Evolutionary conservation across 2,888 invertebrate genomes (phyloP).

Genomic region (Dicyrtomina minuta): DNA sequence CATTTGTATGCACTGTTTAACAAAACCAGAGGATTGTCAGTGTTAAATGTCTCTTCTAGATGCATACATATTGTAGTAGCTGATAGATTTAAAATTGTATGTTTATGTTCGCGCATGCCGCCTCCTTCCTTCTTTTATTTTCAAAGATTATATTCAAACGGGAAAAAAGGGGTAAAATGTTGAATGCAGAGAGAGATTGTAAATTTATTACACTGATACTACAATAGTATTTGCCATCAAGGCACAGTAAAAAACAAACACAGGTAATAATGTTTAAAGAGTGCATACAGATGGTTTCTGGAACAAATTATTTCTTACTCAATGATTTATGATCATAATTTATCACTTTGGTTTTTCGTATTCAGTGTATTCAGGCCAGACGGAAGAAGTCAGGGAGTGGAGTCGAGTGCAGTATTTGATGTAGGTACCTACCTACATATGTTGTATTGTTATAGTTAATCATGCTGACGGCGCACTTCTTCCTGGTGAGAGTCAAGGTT

Average conservation of each 20-base stretch:
- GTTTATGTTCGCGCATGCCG: conserved; percentile 16
- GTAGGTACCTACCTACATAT: no score
- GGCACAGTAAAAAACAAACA: no score
- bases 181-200: no score
- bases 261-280: not conserved
- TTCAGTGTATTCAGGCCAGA: not conserved
- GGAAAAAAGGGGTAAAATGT: not conserved
- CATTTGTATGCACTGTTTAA: not conserved
- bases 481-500: no score
- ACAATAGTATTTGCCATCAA: no score
- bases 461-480: no score
- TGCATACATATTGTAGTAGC: no score
- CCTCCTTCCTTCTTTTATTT: no score
- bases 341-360: conserved; percentile 41
- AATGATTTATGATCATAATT: conserved; percentile 48
- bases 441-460: not conserved
- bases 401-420: not conserved
- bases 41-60: no score
- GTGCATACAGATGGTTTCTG: conserved; percentile 10
- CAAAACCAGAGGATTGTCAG: no score
- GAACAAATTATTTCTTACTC: conserved; percentile 43
- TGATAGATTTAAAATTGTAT: not conserved
- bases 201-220: no score
- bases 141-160: no score
- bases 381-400: not conserved